Evolutionary conservation across 2,888 invertebrate genomes (phyloP).

Genomic region (Tiliacea citrago): DNA sequence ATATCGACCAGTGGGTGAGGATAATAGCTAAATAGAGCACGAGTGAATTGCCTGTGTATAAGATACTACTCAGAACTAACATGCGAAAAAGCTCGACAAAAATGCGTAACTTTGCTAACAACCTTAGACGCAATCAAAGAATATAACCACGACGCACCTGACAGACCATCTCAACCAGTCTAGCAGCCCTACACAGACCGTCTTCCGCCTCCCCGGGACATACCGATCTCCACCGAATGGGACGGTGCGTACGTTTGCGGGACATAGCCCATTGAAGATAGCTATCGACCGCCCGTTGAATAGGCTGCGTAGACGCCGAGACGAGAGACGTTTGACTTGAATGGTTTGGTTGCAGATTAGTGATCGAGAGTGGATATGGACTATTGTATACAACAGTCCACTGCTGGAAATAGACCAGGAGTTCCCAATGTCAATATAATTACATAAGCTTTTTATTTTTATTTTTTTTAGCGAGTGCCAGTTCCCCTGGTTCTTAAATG

Average conservation of each 20-base stretch:
- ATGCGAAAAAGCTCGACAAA: background rate
- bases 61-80: background rate
- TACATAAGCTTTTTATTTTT: background rate
- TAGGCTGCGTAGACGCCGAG: constrained; percentile 66
- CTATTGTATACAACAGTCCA: no score
- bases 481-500: no score
- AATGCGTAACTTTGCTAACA: background rate
- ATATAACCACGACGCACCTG: constrained; percentile 32
- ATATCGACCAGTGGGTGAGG: no score
- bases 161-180: constrained; percentile 13
- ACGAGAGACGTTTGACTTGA: constrained; percentile 46
- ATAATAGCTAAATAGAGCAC: background rate
- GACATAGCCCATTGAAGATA: constrained; percentile 84
- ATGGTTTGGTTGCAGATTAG: constrained; percentile 1
- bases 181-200: constrained; percentile 53
- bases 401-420: no score
- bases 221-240: constrained; percentile 82
- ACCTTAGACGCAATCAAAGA: background rate
- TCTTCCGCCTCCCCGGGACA: constrained; percentile 72
- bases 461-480: no score
- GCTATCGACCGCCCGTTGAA: constrained; percentile 77
- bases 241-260: constrained; percentile 74
- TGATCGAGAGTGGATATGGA: background rate
- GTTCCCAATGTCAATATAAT: background rate
- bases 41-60: background rate